Conservation (phyloP, 2,888 invertebrate genomes). For the Helobdella robusta region DNA sequence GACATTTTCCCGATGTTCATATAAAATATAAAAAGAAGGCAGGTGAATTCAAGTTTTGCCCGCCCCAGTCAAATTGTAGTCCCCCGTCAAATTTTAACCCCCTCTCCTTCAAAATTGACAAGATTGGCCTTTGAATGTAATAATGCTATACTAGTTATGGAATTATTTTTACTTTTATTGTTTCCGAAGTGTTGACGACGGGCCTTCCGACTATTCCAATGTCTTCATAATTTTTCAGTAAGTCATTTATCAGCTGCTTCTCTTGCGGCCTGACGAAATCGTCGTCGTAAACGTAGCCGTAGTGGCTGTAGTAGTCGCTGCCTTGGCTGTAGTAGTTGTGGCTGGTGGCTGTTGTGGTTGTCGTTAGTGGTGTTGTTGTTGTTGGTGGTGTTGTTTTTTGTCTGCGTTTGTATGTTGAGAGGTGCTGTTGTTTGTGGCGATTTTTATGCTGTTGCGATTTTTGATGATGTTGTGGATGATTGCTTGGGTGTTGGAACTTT, state of each 20-base stretch:
- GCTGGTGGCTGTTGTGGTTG: background rate
- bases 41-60: no score
- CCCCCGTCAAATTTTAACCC: no score
- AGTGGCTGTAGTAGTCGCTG: constrained; percentile 3
- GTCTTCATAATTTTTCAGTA: constrained; percentile 43
- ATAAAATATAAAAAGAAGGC: no score
- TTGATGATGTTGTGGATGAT: background rate
- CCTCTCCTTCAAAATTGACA: background rate
- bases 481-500: background rate
- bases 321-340: background rate
- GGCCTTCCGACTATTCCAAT: constrained; percentile 47
- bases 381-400: background rate
- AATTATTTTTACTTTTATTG: constrained; percentile 33
- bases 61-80: no score
- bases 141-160: background rate
- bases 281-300: background rate
- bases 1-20: no score
- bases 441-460: background rate
- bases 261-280: constrained; percentile 39
- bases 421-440: no score
- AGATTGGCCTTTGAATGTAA: background rate
- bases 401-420: no score
- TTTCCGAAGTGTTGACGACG: constrained; percentile 44
- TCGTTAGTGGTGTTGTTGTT: background rate
- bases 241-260: constrained; percentile 42